Evolutionary conservation across 64 coral and sea anemone species (phyloP).

Genomic region (Platygyra sinensis): DNA sequence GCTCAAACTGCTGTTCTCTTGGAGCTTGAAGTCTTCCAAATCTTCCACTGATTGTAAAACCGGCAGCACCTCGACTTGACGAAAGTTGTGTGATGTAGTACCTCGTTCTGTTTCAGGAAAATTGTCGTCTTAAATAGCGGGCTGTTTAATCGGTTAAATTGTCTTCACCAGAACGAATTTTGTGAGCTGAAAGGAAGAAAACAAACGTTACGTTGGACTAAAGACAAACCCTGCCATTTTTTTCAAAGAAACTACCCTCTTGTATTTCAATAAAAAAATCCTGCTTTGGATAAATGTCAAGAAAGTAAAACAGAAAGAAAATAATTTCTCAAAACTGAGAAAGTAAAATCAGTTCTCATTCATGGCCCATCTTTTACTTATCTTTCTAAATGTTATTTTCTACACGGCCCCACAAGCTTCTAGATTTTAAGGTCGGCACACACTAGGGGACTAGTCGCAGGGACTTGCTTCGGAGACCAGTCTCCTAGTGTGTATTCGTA

Average conservation of each 20-base stretch:
- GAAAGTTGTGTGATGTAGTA: not conserved
- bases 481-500: too few relatives aligned
- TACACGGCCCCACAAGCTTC: too few relatives aligned
- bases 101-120: not conserved
- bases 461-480: too few relatives aligned
- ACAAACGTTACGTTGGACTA: not conserved
- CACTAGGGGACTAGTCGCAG: too few relatives aligned
- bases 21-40: not conserved
- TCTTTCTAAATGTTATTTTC: too few relatives aligned
- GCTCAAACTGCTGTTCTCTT: not conserved
- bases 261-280: too few relatives aligned
- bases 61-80: not conserved
- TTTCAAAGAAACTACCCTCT: not conserved
- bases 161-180: constrained; percentile 1
- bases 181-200: constrained; percentile 13
- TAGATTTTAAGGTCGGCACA: too few relatives aligned
- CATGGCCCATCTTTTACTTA: too few relatives aligned
- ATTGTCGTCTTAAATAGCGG: not conserved
- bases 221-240: not conserved
- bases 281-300: too few relatives aligned
- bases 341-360: too few relatives aligned
- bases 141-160: not conserved
- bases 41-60: not conserved
- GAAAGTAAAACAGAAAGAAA: too few relatives aligned
- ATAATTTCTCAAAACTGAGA: too few relatives aligned